These are phyloP conservation scores for Enchytraeus crypticus DNA, from an alignment of 2,888 invertebrate genomes.

Conservation along the genomic window DNA sequence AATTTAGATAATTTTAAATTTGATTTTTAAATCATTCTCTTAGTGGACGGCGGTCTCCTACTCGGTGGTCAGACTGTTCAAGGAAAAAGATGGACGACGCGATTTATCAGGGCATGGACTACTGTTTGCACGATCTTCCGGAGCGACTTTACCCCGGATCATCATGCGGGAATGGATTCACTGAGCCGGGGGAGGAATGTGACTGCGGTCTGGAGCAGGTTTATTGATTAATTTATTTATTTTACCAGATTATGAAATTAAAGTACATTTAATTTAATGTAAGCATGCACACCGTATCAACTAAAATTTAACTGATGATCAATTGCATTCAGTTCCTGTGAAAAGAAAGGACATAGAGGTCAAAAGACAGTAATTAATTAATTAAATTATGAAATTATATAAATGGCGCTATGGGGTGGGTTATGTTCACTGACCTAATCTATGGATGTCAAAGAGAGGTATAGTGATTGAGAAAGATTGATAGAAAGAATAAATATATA, in stretches of 20 bases:
- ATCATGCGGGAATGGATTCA: constrained; percentile 90
- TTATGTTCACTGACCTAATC: too few relatives aligned
- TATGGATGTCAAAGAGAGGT: too few relatives aligned
- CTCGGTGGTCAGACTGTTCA: constrained; percentile 91
- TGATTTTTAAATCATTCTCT: too few relatives aligned
- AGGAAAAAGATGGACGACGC: constrained; percentile 76
- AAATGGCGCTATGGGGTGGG: too few relatives aligned
- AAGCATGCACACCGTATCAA: neutral
- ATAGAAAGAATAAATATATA: too few relatives aligned
- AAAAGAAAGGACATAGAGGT: too few relatives aligned
- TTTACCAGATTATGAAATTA: neutral
- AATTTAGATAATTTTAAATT: too few relatives aligned
- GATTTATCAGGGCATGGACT: constrained; percentile 92
- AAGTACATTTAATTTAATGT: neutral
- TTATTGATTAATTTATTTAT: neutral
- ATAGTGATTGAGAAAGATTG: too few relatives aligned
- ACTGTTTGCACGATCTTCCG: constrained; percentile 85
- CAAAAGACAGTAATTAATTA: too few relatives aligned
- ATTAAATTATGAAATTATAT: too few relatives aligned
- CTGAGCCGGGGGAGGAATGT: constrained; percentile 92
- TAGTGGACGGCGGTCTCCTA: constrained; percentile 55
- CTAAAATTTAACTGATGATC: neutral
- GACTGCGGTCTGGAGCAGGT: constrained; percentile 65
- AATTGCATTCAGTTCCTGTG: too few relatives aligned
- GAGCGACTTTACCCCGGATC: constrained; percentile 50